phyloP scores from a whole-genome alignment of 2,888 invertebrate genomes.

The Andrena minutula region DNA sequence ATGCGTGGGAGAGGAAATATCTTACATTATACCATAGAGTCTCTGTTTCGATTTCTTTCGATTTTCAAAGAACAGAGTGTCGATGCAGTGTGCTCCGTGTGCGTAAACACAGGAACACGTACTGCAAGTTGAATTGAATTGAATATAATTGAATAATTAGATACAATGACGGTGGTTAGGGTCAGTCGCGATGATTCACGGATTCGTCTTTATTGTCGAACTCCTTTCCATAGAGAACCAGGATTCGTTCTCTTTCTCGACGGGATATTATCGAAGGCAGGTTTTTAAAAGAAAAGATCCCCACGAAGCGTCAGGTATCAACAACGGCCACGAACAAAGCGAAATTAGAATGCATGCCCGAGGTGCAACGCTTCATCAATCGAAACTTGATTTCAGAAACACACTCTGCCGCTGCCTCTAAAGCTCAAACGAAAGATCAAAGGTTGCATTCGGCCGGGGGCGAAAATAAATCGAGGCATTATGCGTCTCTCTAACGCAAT shows the following conservation, averaged over 20 bases:
- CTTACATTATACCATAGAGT: not conserved
- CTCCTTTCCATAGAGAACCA: not conserved
- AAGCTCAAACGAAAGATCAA: conserved; percentile 47
- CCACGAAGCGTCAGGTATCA: not conserved
- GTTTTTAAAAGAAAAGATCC: no score
- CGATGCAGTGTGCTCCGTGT: not conserved
- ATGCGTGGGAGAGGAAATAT: no score
- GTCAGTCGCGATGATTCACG: conserved; percentile 34
- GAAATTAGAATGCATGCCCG: not conserved
- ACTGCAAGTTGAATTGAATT: conserved; percentile 45
- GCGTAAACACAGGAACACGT: not conserved
- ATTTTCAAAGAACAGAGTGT: not conserved
- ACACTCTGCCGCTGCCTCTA: not conserved
- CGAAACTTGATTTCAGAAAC: not conserved
- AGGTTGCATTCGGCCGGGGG: conserved; percentile 48
- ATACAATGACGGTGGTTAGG: conserved; percentile 6
- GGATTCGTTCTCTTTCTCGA: not conserved
- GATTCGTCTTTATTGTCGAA: conserved; percentile 24
- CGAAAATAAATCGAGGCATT: conserved; percentile 62
- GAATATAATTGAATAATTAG: conserved; percentile 42
- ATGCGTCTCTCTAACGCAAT: conserved; percentile 56
- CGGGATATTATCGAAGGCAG: not conserved
- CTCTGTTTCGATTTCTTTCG: not conserved
- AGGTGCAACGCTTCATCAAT: conserved; percentile 1
- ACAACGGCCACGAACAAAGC: not conserved